Base-by-base conservation (phyloP, 2,888 invertebrate species). In the Plagiodera versicolora region DNA sequence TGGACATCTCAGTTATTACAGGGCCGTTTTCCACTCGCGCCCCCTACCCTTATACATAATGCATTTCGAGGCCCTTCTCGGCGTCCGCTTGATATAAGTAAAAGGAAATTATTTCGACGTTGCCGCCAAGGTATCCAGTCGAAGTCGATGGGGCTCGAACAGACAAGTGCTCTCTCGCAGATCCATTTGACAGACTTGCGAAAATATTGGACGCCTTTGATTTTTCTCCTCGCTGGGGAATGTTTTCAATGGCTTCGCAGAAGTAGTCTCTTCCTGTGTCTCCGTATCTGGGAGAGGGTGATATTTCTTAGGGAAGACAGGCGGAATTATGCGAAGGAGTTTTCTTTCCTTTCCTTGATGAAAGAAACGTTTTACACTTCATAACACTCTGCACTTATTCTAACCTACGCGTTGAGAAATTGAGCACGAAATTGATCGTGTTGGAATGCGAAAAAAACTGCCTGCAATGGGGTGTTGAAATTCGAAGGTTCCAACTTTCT, bases 1-100 rank as follows among this genome's bases (percentile, higher is more conserved):
- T 58, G 62, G 64, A 63, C 74, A 71, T 72, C 71, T 72, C 75
- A 71, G 75, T 75, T 75, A 77, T 77, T 77, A 75, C 73, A 67
- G 70, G 57, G 50, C 58, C 58, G 56, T 49, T 70, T 68, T 67
- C 68, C 69, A 66, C 62, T 64, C 65, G 61, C 65, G 56, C 63
- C 64, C 65, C 60, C 58, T 58, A 61, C 54, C 60, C 73, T 75
- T 74, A 76, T 77, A 70, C 74, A 76, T 78, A 72, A 77, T 77
- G 69, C 61, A 71, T 71, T 67, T 67, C 56, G 59, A 58, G 58
- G 64, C 64, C 68, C 66, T 69, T 60, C 63, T 49, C 58, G 50
- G 18, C 55, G 53, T 64, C 56, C 60, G 58, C 58, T 56, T 60
- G 63, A 66, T 64, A 59, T 58, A 63, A 66, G 60, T 66, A 57